phyloP scores from a whole-genome alignment of 2,888 invertebrate species.

The Caenorhabditis sp. region DNA sequence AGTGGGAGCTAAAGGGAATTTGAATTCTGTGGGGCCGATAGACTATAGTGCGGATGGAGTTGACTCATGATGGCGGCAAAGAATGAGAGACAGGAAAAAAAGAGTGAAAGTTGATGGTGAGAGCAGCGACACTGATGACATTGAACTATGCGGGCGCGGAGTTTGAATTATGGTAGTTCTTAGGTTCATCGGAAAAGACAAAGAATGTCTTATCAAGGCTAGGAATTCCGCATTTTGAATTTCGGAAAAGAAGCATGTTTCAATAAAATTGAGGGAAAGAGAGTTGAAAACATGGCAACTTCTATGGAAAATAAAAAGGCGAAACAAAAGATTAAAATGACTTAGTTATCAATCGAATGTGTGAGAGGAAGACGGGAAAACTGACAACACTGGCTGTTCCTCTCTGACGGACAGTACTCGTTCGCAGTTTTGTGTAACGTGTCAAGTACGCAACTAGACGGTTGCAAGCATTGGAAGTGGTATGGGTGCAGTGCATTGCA shows the following conservation, averaged over 20 bases:
- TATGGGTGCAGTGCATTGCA: not conserved
- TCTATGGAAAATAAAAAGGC: not conserved
- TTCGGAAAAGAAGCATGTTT: constrained; percentile 2
- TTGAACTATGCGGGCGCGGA: constrained; percentile 11
- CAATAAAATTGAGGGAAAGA: not conserved
- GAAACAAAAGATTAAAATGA: constrained; percentile 22
- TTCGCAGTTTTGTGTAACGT: constrained; percentile 45
- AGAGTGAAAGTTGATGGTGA: too few relatives aligned
- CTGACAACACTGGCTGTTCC: not conserved
- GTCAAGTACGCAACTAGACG: constrained; percentile 39
- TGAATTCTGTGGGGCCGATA: not conserved
- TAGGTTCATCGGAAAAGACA: constrained; percentile 13
- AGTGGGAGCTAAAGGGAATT: not conserved
- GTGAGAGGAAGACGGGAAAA: not conserved
- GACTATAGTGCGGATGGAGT: constrained; percentile 7
- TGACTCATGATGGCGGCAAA: not conserved
- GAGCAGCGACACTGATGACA: too few relatives aligned
- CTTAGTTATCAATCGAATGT: constrained; percentile 13
- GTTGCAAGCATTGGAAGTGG: too few relatives aligned
- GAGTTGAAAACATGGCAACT: not conserved
- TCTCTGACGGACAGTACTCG: not conserved
- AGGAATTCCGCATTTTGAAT: not conserved
- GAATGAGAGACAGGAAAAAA: constrained; percentile 1
- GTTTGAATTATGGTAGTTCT: constrained; percentile 37
- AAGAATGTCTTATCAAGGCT: constrained; percentile 23